Base-by-base conservation (phyloP, 2,888 invertebrate species). In the Periphyllus acericola region DNA sequence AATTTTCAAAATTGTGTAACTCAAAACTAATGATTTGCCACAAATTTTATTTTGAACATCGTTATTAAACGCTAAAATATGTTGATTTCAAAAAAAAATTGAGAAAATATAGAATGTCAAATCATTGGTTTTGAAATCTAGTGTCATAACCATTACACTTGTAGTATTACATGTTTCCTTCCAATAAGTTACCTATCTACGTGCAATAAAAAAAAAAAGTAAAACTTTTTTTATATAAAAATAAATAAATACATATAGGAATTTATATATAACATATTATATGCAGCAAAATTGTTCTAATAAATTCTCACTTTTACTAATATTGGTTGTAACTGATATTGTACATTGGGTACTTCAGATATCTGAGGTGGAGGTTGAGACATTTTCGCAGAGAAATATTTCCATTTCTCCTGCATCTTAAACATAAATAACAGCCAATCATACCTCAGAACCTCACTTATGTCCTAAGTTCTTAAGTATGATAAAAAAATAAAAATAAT, bases 331-430 rank as follows among this genome's bases (percentile, higher is more conserved):
- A 87, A 87, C 40, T 87, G 86, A 87, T 87, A 87, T 87, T 87
- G 86, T 87, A 87, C 80, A 87, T 80, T 80, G 25, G 86, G 80
- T 74, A 87, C 86, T 87, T 87, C 86, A 80, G 86, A 87, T 80
- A 87, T 74, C 55, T 87, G 86, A 80, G 86, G 86, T 72, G 86
- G 86, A 75, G 89, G 89, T 78, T 89, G 88, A 29, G 89, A 89
- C 89, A 92, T 90, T 90, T 92, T 92, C 89, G 91, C 91, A 91
- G 92, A 91, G 46, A 95, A 93, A 92, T 95, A 96, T 92, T 96
- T 96, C 96, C 96, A 96, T 93, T 96, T 96, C 93, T 96, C 96
- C 92, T 95, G 95, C 92, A 94, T 95, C 96, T 96, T 93, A 89
- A 94, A 94, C 91, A 90, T 80, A 90, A 90, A 88, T 89, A 89